Conservation (phyloP, 2,888 invertebrate species). For the Phengaris arion region DNA sequence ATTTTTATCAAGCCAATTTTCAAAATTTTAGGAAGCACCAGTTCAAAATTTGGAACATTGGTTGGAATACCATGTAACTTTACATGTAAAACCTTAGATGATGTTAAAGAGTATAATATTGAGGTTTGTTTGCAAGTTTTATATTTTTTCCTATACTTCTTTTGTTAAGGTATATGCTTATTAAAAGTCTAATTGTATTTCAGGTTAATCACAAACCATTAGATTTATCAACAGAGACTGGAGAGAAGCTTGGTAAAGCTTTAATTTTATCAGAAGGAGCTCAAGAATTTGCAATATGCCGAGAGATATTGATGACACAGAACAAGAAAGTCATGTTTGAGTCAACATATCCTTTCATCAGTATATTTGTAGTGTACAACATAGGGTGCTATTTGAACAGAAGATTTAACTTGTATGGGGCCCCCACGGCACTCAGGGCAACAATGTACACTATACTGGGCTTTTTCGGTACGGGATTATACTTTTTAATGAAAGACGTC, state of each 20-base stretch:
- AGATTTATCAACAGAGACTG: constrained; percentile 82
- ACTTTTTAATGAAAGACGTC: constrained; percentile 82
- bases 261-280: constrained; percentile 87
- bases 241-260: constrained; percentile 81
- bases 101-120: constrained; percentile 80
- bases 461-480: constrained; percentile 79
- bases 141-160: not conserved
- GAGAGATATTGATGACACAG: constrained; percentile 83
- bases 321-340: constrained; percentile 80
- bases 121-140: constrained; percentile 54
- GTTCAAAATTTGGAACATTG: constrained; percentile 80
- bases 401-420: constrained; percentile 75
- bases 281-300: constrained; percentile 88
- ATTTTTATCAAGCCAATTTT: not conserved
- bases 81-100: constrained; percentile 73
- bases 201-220: constrained; percentile 82
- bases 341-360: constrained; percentile 70
- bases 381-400: constrained; percentile 74
- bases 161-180: not conserved
- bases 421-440: constrained; percentile 68
- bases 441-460: constrained; percentile 78
- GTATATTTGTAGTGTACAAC: constrained; percentile 74
- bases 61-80: constrained; percentile 89
- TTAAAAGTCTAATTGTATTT: constrained; percentile 40
- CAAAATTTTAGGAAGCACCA: constrained; percentile 66